phyloP scores from a whole-genome alignment of 2,888 invertebrate species.

The Drosophila colorata region DNA sequence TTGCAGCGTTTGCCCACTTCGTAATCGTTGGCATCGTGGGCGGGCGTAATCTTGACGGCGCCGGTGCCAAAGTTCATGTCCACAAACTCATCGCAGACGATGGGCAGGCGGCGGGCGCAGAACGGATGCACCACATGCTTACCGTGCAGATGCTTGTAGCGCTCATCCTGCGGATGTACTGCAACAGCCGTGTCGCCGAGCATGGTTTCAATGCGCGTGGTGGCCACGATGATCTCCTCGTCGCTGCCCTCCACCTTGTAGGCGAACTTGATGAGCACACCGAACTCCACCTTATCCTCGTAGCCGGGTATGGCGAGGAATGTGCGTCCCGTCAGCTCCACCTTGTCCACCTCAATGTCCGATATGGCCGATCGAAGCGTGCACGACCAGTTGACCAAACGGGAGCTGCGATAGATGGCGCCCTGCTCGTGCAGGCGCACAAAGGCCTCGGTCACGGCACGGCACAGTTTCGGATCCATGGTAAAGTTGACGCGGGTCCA shows the following conservation, averaged over 20 bases:
- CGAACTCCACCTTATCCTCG: constrained; percentile 90
- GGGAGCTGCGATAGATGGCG: constrained; percentile 96
- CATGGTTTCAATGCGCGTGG: constrained; percentile 99
- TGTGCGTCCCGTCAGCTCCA: constrained; percentile 94
- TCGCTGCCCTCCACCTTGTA: constrained; percentile 89
- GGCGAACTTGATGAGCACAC: constrained; percentile 95
- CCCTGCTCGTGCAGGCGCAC: constrained; percentile 94
- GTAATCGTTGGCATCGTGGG: constrained; percentile 98
- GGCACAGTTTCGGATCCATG: constrained; percentile 95
- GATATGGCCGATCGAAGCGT: constrained; percentile 98
- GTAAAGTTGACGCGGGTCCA: constrained; percentile 98
- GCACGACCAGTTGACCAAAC: constrained; percentile 99
- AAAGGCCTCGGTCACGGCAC: constrained; percentile 97
- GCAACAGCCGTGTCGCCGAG: constrained; percentile 98
- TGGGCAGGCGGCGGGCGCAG: constrained; percentile 91
- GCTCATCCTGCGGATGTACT: constrained; percentile 96
- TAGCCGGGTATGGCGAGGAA: constrained; percentile 94
- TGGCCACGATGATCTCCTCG: constrained; percentile 96
- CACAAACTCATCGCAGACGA: constrained; percentile 97
- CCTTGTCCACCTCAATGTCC: constrained; percentile 99
- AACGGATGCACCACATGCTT: constrained; percentile 95
- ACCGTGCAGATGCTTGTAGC: constrained; percentile 94
- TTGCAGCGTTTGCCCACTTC: constrained; percentile 96
- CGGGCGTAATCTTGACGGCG: constrained; percentile 99
- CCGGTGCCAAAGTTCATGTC: constrained; percentile 98